These are phyloP conservation scores for Anodontia alba DNA, from an alignment of 2,888 invertebrate species.

Conservation along the genomic window DNA sequence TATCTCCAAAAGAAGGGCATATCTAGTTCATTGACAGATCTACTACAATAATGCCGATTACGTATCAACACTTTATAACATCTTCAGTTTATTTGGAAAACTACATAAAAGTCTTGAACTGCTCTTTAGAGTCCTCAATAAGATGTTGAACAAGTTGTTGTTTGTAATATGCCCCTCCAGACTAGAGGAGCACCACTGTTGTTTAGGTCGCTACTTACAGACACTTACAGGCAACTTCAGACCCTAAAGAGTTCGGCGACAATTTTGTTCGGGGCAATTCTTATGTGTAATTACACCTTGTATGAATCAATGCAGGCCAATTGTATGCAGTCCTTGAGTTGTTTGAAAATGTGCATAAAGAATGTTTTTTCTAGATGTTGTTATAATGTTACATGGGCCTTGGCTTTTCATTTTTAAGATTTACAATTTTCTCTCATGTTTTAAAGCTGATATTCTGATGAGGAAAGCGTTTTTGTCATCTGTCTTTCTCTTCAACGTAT, in stretches of 20 bases:
- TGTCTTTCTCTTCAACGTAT: neutral
- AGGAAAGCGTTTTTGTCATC: neutral
- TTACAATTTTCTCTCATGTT: too few relatives aligned
- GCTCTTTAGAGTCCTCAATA: conserved; percentile 12
- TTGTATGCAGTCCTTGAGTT: neutral
- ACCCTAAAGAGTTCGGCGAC: neutral
- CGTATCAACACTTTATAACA: conserved; percentile 2
- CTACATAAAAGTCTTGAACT: conserved; percentile 17
- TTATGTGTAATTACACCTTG: neutral
- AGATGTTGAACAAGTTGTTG: conserved; percentile 5
- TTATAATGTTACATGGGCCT: too few relatives aligned
- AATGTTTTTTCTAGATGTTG: too few relatives aligned
- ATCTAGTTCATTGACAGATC: neutral
- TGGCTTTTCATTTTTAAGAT: too few relatives aligned
- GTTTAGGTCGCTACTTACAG: conserved; percentile 43
- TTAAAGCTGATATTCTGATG: neutral
- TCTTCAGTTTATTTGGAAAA: conserved; percentile 13
- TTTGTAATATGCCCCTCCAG: conserved; percentile 29
- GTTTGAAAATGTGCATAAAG: too few relatives aligned
- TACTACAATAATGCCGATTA: neutral
- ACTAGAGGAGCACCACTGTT: conserved; percentile 38
- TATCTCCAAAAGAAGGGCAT: too few relatives aligned
- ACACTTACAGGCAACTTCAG: conserved; percentile 14
- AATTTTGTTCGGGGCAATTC: neutral
- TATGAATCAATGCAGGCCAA: neutral